Evolutionary conservation across 2,113 vertebrate genomes (phyloP).

Genomic region (Zosterops lateralis): DNA sequence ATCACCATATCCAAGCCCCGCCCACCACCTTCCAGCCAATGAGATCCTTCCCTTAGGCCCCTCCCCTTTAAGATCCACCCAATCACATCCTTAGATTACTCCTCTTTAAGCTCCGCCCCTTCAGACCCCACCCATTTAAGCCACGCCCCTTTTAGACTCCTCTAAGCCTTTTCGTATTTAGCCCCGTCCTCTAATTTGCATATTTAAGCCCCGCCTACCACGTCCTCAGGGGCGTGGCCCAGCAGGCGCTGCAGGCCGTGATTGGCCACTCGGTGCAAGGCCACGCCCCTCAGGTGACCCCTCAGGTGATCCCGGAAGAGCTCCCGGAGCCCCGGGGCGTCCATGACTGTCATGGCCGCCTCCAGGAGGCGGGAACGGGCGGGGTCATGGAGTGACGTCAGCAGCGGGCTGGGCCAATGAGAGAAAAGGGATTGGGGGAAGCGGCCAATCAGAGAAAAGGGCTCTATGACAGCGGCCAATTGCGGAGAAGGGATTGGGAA

Average conservation of each 20-base stretch:
- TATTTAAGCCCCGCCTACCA: no score
- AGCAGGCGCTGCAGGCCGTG: neutral
- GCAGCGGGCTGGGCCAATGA: neutral
- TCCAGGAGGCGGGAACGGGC: neutral
- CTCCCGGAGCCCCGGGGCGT: neutral
- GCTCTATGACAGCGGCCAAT: neutral
- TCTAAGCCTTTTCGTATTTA: no score
- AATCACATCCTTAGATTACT: neutral
- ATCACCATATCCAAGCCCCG: no score
- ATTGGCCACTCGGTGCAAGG: neutral
- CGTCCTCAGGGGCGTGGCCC: neutral
- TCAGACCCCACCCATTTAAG: neutral
- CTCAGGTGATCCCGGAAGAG: neutral
- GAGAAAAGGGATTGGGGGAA: neutral
- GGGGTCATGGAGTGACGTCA: neutral
- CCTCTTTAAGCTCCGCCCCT: no score
- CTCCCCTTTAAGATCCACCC: accelerated
- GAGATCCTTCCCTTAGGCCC: no score
- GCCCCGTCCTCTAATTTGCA: no score
- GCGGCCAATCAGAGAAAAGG: no score
- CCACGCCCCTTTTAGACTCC: no score
- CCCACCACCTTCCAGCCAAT: neutral
- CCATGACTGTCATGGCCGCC: neutral
- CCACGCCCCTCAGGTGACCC: neutral
- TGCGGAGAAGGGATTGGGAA: no score